Base-by-base conservation (phyloP, 2,888 invertebrate species). In the Hoplodrina blanda region DNA sequence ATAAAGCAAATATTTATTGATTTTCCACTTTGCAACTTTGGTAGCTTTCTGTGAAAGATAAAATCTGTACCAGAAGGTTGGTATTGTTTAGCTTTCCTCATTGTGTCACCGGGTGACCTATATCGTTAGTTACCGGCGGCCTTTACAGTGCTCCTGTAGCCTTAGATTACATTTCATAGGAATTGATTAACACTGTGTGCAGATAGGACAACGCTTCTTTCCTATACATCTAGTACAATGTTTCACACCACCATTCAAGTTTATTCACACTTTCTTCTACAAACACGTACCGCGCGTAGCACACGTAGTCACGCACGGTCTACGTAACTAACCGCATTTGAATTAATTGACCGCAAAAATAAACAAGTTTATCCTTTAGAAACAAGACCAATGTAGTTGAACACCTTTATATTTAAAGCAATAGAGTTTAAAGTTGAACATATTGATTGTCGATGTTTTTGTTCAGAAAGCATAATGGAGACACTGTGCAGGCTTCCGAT, bases 401-500 rank as follows among this genome's bases (percentile, higher is more conserved):
- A 10, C n/a, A 69, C 19, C 71, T 72, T 63, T 67, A 74, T 54
- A 4, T 30, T 6, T 25, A 25, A 25, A 49, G 30, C 4, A 13
- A 50, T 79, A 76, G 55, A 68, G 84, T 73, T 70, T n/a, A 73
- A 72, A 72, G 33, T 74, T 53, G 44, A n/a, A 65, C 20, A 33
- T 25, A 41, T 49, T 60, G 55, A 55, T 62, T 44, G 54, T 54
- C 19, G 20, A 59, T 76, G 75, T 78, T 79, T 78, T 79, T 64
- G 61, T 69, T 77, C 60, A 57, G 70, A 76, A 76, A 70, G 66
- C 74, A 74, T 82, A 79, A 82, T 67, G 63, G 80, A 87, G 87
- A 90, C 80, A 83, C 75, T 87, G 69, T 80, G 83, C 89, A 90
- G 89, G 81, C 80, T 84, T 84, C 84, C 84, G 81, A 85, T 81